Evolutionary conservation across 2,113 vertebrate species (phyloP).

Genomic region (Odocoileus hemionus): DNA sequence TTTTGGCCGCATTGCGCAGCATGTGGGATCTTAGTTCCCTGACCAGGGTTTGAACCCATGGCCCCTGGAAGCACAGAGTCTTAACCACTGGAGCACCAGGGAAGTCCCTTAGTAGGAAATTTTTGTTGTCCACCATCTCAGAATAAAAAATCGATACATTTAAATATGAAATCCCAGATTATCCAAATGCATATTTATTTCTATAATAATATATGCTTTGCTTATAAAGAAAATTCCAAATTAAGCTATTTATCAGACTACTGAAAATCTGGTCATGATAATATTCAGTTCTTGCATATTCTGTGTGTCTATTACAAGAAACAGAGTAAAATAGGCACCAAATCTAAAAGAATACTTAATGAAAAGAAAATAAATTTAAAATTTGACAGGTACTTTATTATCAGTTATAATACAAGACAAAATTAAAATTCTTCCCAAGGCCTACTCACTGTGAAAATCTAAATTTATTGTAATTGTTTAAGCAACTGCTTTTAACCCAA

Average conservation of each 20-base stretch:
- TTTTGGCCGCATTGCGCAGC: background rate
- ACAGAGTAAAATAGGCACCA: background rate
- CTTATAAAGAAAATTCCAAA: conserved; percentile 63
- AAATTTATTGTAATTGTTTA: rapidly evolving
- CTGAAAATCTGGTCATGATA: conserved; percentile 53
- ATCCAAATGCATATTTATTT: conserved; percentile 27
- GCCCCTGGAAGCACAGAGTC: background rate
- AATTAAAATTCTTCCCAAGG: background rate
- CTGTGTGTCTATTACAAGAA: conserved; percentile 24
- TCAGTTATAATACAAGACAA: background rate
- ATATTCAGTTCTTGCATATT: conserved; percentile 49
- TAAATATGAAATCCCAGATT: conserved; percentile 6
- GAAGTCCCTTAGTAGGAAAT: background rate
- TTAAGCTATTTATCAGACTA: conserved; percentile 44
- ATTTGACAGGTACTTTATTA: background rate
- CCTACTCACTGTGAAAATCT: background rate
- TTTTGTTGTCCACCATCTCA: background rate
- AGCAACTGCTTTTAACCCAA: conserved; percentile 2
- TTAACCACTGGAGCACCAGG: background rate
- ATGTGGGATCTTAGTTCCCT: background rate
- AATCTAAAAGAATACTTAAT: conserved; percentile 49
- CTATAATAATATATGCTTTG: background rate
- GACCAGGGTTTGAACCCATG: background rate
- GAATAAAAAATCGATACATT: conserved; percentile 49
- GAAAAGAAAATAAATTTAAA: conserved; percentile 43